Conservation (phyloP, 1,140 invertebrate species). For the Diabrotica virgifera region DNA sequence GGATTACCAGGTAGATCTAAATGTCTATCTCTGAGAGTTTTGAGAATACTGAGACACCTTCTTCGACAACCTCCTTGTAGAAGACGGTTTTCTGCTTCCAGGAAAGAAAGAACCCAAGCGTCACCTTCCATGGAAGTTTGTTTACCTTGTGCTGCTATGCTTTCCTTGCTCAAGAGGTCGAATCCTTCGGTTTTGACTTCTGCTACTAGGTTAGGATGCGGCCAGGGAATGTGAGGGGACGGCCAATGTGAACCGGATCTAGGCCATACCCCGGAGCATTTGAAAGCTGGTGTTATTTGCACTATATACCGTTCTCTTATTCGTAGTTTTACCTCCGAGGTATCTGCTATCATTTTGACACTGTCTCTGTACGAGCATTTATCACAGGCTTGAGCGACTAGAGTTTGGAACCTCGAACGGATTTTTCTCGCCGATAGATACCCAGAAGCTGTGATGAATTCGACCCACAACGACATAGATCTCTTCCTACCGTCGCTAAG, state of each 20-base stretch:
- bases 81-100: conserved; percentile 82
- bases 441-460: conserved; percentile 95
- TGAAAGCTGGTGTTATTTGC: conserved; percentile 91
- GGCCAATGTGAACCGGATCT: conserved; percentile 93
- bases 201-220: conserved; percentile 82
- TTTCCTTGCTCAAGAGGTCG: conserved; percentile 86
- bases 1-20: conserved; percentile 85
- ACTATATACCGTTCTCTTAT: conserved; percentile 90
- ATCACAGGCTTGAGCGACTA: conserved; percentile 92
- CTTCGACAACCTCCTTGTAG: conserved; percentile 74
- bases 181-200: conserved; percentile 95
- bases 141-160: conserved; percentile 74
- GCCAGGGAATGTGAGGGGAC: conserved; percentile 83
- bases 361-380: conserved; percentile 88
- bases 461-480: conserved; percentile 97
- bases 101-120: conserved; percentile 90
- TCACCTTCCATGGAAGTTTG: conserved; percentile 92
- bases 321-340: conserved; percentile 83
- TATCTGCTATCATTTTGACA: conserved; percentile 93
- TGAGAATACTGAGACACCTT: conserved; percentile 81
- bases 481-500: conserved; percentile 92
- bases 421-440: conserved; percentile 94
- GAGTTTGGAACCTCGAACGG: conserved; percentile 87
- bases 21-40: conserved; percentile 85
- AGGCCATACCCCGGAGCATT: conserved; percentile 91